These are phyloP conservation scores for Pseudorhombus dupliciocellatus DNA, from an alignment of 2,113 vertebrate species.

Conservation along the genomic window DNA sequence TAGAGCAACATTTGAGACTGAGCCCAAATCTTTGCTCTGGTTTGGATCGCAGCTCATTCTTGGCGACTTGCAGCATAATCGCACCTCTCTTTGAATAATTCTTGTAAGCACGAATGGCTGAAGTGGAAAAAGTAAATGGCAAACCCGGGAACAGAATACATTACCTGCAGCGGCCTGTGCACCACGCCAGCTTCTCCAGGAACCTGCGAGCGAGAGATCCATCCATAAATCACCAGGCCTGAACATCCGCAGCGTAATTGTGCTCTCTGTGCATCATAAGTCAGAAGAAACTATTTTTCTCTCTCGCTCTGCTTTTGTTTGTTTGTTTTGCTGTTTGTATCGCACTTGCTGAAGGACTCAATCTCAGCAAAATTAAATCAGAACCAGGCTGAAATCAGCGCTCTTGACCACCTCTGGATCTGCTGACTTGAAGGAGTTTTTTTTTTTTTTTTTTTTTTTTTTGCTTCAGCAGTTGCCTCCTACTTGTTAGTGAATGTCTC, in stretches of 20 bases:
- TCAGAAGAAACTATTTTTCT: conserved; percentile 54
- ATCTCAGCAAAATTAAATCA: conserved; percentile 64
- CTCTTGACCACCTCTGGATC: conserved; percentile 40
- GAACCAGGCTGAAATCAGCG: conserved; percentile 25
- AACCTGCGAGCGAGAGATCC: conserved; percentile 53
- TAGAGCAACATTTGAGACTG: neutral
- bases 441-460: conserved; percentile 56
- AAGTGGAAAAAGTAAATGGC: conserved; percentile 62
- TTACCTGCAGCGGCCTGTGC: conserved; percentile 64
- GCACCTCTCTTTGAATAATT: conserved; percentile 63
- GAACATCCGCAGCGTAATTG: conserved; percentile 66
- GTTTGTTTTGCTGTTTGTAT: conserved; percentile 61
- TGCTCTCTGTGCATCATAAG: conserved; percentile 63
- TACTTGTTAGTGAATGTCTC: conserved; percentile 37
- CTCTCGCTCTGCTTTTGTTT: conserved; percentile 52
- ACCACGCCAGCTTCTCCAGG: conserved; percentile 67
- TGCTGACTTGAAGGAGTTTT: conserved; percentile 56
- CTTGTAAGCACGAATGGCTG: conserved; percentile 51
- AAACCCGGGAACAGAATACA: conserved; percentile 71
- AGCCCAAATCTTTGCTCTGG: conserved; percentile 19
- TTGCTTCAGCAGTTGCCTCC: conserved; percentile 27
- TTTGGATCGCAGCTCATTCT: conserved; percentile 38
- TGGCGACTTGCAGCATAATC: conserved; percentile 31
- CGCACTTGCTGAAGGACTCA: conserved; percentile 59
- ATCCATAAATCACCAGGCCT: conserved; percentile 72